phyloP scores from a whole-genome alignment of 2,888 invertebrate species.

The Eristalinus aeneus region DNA sequence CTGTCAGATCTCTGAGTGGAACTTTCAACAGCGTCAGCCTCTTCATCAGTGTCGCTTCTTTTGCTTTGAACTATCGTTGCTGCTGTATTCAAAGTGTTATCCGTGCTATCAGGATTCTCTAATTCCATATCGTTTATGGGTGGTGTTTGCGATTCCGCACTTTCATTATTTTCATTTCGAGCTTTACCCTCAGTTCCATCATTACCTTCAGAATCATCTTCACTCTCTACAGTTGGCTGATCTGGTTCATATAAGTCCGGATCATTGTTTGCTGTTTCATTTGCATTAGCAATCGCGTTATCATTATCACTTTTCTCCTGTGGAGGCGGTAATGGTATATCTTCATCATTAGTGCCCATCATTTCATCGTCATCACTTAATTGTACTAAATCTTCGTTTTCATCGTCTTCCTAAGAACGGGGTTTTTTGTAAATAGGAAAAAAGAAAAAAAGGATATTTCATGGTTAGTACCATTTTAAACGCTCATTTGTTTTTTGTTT shows the following conservation, averaged over 20 bases:
- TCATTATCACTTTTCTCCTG: not conserved
- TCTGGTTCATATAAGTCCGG: conserved; percentile 79
- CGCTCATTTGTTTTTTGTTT: conserved; percentile 48
- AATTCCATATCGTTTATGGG: conserved; percentile 50
- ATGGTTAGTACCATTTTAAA: conserved; percentile 80
- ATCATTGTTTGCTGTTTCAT: conserved; percentile 33
- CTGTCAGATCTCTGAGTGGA: conserved; percentile 7
- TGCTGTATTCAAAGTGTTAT: not conserved
- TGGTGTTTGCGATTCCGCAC: conserved; percentile 42
- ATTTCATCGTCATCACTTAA: conserved; percentile 79
- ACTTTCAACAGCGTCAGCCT: conserved; percentile 52
- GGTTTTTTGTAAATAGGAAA: conserved; percentile 81
- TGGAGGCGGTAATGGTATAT: conserved; percentile 77
- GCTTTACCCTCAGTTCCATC: conserved; percentile 32
- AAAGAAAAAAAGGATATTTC: conserved; percentile 81
- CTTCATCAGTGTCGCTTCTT: conserved; percentile 69
- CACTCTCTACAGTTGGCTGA: conserved; percentile 77
- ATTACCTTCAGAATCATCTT: conserved; percentile 63
- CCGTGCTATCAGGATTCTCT: conserved; percentile 38
- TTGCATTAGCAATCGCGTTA: conserved; percentile 2
- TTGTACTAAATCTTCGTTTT: conserved; percentile 81
- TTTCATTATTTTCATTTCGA: conserved; percentile 26
- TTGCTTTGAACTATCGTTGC: conserved; percentile 60
- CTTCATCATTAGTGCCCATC: conserved; percentile 74
- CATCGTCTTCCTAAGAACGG: conserved; percentile 81